phyloP scores from a whole-genome alignment of 2,113 vertebrate species.

The Zingel zingel region DNA sequence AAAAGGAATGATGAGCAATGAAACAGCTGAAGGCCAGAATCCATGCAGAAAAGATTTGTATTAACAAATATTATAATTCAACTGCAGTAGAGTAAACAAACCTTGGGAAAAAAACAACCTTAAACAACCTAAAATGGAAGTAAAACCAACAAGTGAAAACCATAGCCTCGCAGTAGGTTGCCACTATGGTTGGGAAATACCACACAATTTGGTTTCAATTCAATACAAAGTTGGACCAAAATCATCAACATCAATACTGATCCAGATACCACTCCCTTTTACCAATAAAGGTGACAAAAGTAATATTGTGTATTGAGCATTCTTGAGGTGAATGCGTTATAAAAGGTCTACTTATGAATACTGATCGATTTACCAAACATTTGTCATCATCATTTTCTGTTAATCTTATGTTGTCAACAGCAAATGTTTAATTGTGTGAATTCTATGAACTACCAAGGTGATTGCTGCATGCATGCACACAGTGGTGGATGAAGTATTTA shows the following conservation, averaged over 20 bases:
- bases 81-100: slow-evolving; percentile 7
- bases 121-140: slow-evolving; percentile 33
- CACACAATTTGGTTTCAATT: not conserved
- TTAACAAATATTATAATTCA: not conserved
- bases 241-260: not conserved
- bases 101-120: slow-evolving; percentile 16
- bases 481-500: not conserved
- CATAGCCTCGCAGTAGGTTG: not conserved
- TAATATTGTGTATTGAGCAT: too few relatives aligned
- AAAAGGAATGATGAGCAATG: not conserved
- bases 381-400: not conserved
- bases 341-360: not conserved
- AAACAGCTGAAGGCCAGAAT: not conserved
- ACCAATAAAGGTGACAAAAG: not conserved
- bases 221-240: not conserved
- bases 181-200: slow-evolving; percentile 3
- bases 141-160: slow-evolving; percentile 47
- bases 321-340: not conserved
- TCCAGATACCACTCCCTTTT: not conserved
- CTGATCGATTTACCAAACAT: not conserved
- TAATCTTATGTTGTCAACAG: not conserved
- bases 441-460: not conserved
- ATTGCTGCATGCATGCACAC: not conserved
- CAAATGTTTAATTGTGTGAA: not conserved
- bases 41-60: not conserved